A percentile compares a stretch with the other conserved stretches of the same genome.
These are phyloP conservation scores for Zaprionus capensis DNA, from an alignment of 1,140 invertebrate genomes.

Conservation along the genomic window DNA sequence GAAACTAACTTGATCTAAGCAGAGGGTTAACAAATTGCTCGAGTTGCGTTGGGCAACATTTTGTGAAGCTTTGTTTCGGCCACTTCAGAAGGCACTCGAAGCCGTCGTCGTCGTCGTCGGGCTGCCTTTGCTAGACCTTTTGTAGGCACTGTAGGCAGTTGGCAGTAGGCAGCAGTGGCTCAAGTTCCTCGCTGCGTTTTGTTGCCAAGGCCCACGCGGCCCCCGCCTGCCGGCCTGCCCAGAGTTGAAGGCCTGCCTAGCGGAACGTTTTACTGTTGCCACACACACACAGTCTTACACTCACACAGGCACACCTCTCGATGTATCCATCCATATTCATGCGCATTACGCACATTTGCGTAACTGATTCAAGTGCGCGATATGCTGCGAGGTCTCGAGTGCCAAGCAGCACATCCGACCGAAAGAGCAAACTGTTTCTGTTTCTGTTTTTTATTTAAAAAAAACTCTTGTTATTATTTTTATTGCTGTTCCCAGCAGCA, in stretches of 20 bases:
- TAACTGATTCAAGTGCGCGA: constrained; percentile 81
- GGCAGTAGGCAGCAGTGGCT: constrained; percentile 55
- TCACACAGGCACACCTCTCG: constrained; percentile 9
- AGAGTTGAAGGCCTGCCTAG: constrained; percentile 51
- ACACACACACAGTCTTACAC: constrained; percentile 36
- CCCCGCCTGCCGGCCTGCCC: constrained; percentile 9
- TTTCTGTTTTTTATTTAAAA: constrained; percentile 27
- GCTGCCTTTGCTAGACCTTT: constrained; percentile 27
- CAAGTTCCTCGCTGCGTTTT: constrained; percentile 52
- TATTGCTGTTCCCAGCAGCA: constrained; percentile 26
- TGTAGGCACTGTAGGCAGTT: constrained; percentile 57
- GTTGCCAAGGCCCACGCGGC: constrained; percentile 71
- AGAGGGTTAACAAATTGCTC: constrained; percentile 46
- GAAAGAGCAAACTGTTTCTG: constrained; percentile 18
- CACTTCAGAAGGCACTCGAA: constrained; percentile 63
- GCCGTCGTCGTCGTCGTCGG: constrained; percentile 4
- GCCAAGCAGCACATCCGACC: constrained; percentile 51
- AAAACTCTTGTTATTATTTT: constrained; percentile 33
- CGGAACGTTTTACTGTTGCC: constrained; percentile 57
- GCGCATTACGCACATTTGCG: constrained; percentile 81
- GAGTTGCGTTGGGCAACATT: constrained; percentile 69
- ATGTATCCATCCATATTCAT: constrained; percentile 71
- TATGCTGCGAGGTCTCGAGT: constrained; percentile 64
- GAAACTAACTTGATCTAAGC: constrained; percentile 39
- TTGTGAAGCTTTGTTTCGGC: constrained; percentile 68